Evolutionary conservation across 2,888 invertebrate species (phyloP).

Genomic region (Mactromeris polynyma): DNA sequence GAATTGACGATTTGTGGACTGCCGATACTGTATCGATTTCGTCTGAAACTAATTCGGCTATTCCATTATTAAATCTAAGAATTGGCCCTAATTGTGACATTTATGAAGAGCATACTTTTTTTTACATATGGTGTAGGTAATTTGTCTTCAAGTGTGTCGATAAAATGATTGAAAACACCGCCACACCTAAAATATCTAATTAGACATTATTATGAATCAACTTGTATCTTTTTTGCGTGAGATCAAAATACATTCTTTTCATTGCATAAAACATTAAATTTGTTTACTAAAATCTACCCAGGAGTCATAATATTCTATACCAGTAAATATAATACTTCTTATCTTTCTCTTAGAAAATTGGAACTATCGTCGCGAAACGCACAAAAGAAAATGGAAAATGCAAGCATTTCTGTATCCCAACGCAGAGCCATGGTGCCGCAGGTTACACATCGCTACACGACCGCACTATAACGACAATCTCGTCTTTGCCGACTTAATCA

Average conservation of each 20-base stretch:
- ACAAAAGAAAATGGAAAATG: background rate
- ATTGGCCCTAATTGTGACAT: too few relatives aligned
- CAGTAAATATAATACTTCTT: background rate
- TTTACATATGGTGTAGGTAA: too few relatives aligned
- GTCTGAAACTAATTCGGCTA: background rate
- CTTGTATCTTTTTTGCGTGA: background rate
- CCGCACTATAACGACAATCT: background rate
- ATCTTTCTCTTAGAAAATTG: background rate
- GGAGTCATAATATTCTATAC: background rate
- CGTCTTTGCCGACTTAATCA: constrained; percentile 2
- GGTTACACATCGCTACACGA: background rate
- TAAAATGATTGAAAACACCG: too few relatives aligned
- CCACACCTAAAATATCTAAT: too few relatives aligned
- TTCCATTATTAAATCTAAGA: too few relatives aligned
- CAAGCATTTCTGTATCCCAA: background rate
- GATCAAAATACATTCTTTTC: background rate
- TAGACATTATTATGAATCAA: too few relatives aligned
- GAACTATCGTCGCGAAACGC: background rate
- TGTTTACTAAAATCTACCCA: background rate
- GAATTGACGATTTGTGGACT: background rate
- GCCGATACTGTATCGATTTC: background rate
- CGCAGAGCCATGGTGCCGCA: background rate
- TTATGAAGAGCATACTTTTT: too few relatives aligned
- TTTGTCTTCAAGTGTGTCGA: too few relatives aligned
- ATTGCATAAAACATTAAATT: background rate